Evolutionary conservation across 1,140 invertebrate genomes (phyloP).

Genomic region (Heterodera schachtii): DNA sequence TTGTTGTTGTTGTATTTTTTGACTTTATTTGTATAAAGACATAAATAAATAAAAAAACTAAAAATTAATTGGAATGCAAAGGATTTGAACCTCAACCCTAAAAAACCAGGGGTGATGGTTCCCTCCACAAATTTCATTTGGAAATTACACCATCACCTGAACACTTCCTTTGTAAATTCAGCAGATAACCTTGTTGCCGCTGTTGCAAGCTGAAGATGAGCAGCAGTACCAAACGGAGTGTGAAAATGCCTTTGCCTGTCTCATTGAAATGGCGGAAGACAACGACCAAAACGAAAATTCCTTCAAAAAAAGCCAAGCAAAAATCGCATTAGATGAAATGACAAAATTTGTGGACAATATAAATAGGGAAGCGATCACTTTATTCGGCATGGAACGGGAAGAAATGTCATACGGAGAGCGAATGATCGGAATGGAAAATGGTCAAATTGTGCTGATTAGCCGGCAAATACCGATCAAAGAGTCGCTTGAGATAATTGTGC

Average conservation of each 20-base stretch:
- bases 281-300: background rate
- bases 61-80: too few species aligned
- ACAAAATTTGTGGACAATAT: background rate
- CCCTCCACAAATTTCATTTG: too few species aligned
- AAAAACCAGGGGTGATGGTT: too few species aligned
- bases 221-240: background rate
- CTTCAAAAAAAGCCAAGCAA: background rate
- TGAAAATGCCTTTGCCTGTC: background rate
- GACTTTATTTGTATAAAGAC: too few species aligned
- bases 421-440: background rate
- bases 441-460: background rate
- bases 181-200: background rate
- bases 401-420: background rate
- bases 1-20: too few species aligned
- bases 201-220: background rate
- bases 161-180: too few species aligned
- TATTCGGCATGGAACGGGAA: background rate
- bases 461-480: background rate
- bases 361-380: background rate
- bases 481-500: background rate
- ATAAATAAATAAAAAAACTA: background rate
- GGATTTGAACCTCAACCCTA: too few species aligned
- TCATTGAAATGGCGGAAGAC: background rate
- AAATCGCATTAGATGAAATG: background rate
- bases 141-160: too few species aligned